Evolutionary conservation across 2,113 vertebrate genomes (phyloP).

Genomic region (Danionella cerebrum): DNA sequence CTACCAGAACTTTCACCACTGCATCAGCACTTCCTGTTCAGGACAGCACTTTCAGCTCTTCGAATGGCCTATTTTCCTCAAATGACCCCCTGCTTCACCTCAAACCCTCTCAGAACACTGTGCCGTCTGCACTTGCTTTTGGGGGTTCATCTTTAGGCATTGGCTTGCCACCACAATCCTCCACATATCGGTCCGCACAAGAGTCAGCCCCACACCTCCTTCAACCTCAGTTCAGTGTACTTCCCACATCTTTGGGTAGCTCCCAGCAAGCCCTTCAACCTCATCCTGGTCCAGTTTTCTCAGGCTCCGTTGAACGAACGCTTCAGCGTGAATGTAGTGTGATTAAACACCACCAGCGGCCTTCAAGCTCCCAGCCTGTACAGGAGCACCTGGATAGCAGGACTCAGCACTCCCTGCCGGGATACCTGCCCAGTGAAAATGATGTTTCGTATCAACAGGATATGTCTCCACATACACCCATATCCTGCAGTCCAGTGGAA

Average conservation of each 20-base stretch:
- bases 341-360: slow-evolving; percentile 99
- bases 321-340: slow-evolving; percentile 99
- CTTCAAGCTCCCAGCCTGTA: slow-evolving; percentile 84
- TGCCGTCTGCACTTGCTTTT: slow-evolving; percentile 83
- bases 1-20: slow-evolving; percentile 81
- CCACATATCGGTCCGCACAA: slow-evolving; percentile 96
- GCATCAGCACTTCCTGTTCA: slow-evolving; percentile 82
- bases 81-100: slow-evolving; percentile 86
- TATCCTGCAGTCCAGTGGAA: slow-evolving; percentile 77
- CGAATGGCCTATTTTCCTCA: slow-evolving; percentile 82
- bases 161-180: slow-evolving; percentile 86
- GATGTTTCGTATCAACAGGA: slow-evolving; percentile 85
- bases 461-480: slow-evolving; percentile 73
- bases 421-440: slow-evolving; percentile 73
- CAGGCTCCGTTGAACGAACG: slow-evolving; percentile 91
- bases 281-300: slow-evolving; percentile 81
- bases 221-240: slow-evolving; percentile 90
- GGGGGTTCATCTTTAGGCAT: slow-evolving; percentile 77
- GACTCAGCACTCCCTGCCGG: slow-evolving; percentile 86
- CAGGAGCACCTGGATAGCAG: slow-evolving; percentile 77
- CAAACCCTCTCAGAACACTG: slow-evolving; percentile 81
- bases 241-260: slow-evolving; percentile 74
- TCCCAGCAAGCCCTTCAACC: slow-evolving; percentile 76
- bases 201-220: slow-evolving; percentile 95
- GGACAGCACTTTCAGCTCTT: slow-evolving; percentile 82